Percentiles rank a stretch among this genome's conserved stretches.
Evolutionary conservation across 1,140 invertebrate genomes (phyloP).

Genomic region (Brachionus manjavacas): DNA sequence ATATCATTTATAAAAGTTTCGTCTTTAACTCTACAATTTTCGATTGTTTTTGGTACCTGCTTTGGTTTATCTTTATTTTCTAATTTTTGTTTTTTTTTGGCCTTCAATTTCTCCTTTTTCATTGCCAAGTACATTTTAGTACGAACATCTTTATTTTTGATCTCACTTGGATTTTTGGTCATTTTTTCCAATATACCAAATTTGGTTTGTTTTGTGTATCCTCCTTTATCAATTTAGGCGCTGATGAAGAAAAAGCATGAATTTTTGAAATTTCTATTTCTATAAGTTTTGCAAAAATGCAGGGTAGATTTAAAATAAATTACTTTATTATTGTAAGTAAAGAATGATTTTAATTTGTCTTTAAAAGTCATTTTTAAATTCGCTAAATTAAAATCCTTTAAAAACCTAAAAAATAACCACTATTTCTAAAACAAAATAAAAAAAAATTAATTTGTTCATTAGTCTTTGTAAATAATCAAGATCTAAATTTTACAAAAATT

Average conservation of each 20-base stretch:
- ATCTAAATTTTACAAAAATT: too few relatives aligned
- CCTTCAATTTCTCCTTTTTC: slow-evolving; percentile 48
- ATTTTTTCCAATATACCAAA: background rate
- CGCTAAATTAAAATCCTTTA: too few relatives aligned
- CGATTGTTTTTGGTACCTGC: slow-evolving; percentile 80
- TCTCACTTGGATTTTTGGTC: slow-evolving; percentile 3
- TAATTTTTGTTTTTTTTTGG: slow-evolving; percentile 47
- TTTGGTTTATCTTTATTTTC: slow-evolving; percentile 61
- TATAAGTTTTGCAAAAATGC: background rate
- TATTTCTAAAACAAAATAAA: too few relatives aligned
- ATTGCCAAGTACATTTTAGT: slow-evolving; percentile 48
- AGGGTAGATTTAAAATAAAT: background rate
- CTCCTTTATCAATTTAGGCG: background rate
- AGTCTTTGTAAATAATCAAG: too few relatives aligned
- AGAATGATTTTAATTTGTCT: background rate
- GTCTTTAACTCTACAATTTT: slow-evolving; percentile 82
- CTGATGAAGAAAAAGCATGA: background rate
- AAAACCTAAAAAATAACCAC: too few relatives aligned
- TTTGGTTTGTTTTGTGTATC: too few relatives aligned
- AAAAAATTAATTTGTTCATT: too few relatives aligned
- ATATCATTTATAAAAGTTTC: slow-evolving; percentile 71
- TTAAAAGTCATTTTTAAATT: too few relatives aligned
- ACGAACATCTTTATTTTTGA: slow-evolving; percentile 41
- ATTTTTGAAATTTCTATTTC: background rate
- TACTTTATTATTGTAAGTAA: background rate